Evolutionary conservation across 92 coral and sea anemone species (phyloP), one percentile per base, ranked within the genome.

Genomic region (Anthopleura xanthogrammica): DNA sequence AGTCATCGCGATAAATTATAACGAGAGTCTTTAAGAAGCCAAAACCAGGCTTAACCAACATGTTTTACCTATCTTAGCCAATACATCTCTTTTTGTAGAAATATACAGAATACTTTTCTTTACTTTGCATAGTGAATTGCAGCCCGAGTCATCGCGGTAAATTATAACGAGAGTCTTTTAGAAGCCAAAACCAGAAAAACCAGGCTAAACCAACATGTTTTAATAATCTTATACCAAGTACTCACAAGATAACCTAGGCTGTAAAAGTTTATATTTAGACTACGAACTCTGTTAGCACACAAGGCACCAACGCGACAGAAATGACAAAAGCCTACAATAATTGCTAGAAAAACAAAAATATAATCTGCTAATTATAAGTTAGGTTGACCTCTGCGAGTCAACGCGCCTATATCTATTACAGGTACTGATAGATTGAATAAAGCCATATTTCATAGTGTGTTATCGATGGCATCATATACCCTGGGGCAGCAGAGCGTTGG

Each of bases 351-450:
- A 81, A 81, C 24, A 65, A 41, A 48, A 71, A 40, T 68, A 24
- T 71, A 29, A 42, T 70, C 24, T 24, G 41, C 84, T 81, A 68
- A 81, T 81, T 81, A 62, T 16, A 52, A 50, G 77, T 46, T 81
- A 81, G 70, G 77, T 81, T 70, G 77, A 81, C 84, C 84, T 36
- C 16, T 43, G 41, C 12, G 36, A 22, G 19, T 64, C 76, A 52
- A n/a, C 66, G 13, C 39, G 41, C 41, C 52, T 54, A 24, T 68
- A 68, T 68, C 74, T 68, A 29, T 68, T 68, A 68, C 74, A 68
- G 36, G 46, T 13, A 68, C 2, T 68, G 74, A 68, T 68, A 22
- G 74, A 68, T 68, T 11, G 40, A 19, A 62, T 29, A 68, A 29
- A 23, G 16, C 41, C 41, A 7, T 23, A 9, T 68, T 68, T 36